Percentiles rank a stretch among this genome's conserved stretches.
Conservation (phyloP, 2,113 vertebrate genomes). For the Acanthochromis polyacanthus region DNA sequence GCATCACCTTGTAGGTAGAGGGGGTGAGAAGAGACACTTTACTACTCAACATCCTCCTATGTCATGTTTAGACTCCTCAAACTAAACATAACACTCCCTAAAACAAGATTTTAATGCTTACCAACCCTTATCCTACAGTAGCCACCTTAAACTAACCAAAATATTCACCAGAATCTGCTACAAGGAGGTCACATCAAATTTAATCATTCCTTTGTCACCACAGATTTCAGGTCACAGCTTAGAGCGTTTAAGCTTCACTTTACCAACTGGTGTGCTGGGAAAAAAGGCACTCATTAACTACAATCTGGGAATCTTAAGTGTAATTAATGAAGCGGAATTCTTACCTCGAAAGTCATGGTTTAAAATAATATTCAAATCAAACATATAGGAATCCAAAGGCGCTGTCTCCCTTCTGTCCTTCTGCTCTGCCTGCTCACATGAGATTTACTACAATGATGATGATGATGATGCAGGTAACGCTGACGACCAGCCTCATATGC, state of each 20-base stretch:
- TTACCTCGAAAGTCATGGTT: slow-evolving; percentile 76
- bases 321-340: slow-evolving; percentile 28
- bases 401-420: neutral
- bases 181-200: neutral
- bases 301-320: slow-evolving; percentile 1
- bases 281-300: neutral
- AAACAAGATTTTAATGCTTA: neutral
- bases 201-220: neutral
- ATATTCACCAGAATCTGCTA: neutral
- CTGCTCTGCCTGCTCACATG: neutral
- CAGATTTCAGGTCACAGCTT: neutral
- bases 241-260: neutral
- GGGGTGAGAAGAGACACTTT: slow-evolving; percentile 13
- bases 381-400: slow-evolving; percentile 9
- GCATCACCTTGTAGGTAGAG: slow-evolving; percentile 9
- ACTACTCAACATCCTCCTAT: too few species aligned
- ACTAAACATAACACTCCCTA: slow-evolving; percentile 1
- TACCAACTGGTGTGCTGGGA: neutral
- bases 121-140: too few species aligned
- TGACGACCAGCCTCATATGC: slow-evolving; percentile 67
- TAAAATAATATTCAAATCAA: slow-evolving; percentile 23
- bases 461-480: slow-evolving; percentile 16
- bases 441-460: neutral
- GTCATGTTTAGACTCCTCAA: too few species aligned
- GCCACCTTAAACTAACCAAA: neutral